A percentile compares a stretch with the other conserved stretches of the same genome.
Evolutionary conservation across 64 coral and sea anemone genomes (phyloP).

Genomic region (Trachythela sp.): DNA sequence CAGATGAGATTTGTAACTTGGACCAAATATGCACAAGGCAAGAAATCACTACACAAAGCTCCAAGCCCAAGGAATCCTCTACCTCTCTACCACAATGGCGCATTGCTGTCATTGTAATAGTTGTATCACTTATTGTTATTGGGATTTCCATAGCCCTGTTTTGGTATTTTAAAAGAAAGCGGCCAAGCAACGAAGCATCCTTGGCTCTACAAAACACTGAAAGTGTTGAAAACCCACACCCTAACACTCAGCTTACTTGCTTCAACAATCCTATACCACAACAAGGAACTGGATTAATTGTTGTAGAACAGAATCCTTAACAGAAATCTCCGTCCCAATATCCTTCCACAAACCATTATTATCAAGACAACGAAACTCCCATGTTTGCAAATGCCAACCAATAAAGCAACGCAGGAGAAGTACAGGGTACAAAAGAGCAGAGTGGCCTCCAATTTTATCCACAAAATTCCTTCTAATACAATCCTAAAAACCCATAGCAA

Average conservation of each 20-base stretch:
- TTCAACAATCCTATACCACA: neutral
- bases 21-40: neutral
- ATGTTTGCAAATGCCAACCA: neutral
- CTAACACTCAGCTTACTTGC: neutral
- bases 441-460: neutral
- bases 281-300: neutral
- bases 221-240: neutral
- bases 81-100: neutral
- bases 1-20: neutral
- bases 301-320: no score
- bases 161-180: neutral
- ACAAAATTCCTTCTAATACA: no score
- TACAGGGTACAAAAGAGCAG: no score
- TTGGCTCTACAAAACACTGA: neutral
- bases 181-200: neutral
- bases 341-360: neutral
- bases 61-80: neutral
- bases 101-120: neutral
- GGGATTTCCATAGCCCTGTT: neutral
- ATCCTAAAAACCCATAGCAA: no score
- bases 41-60: neutral
- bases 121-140: neutral
- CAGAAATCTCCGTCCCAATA: no score
- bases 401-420: neutral
- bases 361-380: neutral